Conservation (phyloP, 1,140 invertebrate genomes). For the Platyscapa corneri region DNA sequence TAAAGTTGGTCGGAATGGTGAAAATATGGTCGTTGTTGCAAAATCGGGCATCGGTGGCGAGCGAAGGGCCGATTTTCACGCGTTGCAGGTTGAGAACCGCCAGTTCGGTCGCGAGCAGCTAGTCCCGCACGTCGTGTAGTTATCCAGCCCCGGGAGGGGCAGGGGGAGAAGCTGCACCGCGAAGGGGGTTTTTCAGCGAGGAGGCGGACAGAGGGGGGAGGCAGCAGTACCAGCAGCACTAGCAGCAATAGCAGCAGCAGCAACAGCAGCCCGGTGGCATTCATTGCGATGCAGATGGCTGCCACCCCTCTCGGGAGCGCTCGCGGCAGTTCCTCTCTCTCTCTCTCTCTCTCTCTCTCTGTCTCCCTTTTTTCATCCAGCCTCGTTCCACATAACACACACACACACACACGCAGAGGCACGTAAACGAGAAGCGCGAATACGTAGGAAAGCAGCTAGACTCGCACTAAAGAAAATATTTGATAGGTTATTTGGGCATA, state of each 20-base stretch:
- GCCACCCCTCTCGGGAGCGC: conserved; percentile 61
- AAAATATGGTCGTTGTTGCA: too few relatives aligned
- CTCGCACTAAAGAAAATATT: not conserved
- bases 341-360: conserved; percentile 24
- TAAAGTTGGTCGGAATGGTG: too few relatives aligned
- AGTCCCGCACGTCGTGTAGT: too few relatives aligned
- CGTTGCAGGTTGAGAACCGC: conserved; percentile 28
- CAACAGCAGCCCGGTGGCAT: conserved; percentile 64
- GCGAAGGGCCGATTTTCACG: not conserved
- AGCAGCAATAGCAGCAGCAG: conserved; percentile 3
- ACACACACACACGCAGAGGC: too few relatives aligned
- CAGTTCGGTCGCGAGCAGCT: not conserved
- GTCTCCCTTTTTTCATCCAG: conserved; percentile 27
- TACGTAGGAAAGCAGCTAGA: not conserved
- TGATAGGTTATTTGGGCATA: not conserved
- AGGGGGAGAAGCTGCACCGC: conserved; percentile 55
- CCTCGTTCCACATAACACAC: not conserved
- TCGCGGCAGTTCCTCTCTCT: conserved; percentile 51
- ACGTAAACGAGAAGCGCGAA: not conserved
- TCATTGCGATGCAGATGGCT: conserved; percentile 74
- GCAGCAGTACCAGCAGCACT: conserved; percentile 56
- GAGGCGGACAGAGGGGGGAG: conserved; percentile 30
- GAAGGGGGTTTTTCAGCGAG: conserved; percentile 60
- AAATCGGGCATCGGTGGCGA: not conserved
- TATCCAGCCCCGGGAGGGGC: not conserved